These are phyloP conservation scores for Phengaris arion DNA, from an alignment of 2,888 invertebrate species.

Conservation along the genomic window DNA sequence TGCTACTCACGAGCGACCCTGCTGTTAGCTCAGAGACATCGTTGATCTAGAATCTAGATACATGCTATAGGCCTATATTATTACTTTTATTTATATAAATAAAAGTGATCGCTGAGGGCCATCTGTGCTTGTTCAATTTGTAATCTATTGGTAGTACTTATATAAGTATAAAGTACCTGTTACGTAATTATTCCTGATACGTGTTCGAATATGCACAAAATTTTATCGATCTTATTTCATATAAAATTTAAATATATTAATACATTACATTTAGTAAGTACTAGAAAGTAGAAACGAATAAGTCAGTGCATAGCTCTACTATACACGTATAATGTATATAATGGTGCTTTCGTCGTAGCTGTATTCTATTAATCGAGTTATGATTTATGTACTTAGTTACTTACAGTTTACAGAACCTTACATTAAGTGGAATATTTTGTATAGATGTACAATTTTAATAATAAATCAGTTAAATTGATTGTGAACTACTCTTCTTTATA, in stretches of 20 bases:
- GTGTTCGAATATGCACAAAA: neutral
- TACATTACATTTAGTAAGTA: too few relatives aligned
- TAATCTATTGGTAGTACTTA: neutral
- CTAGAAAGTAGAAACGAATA: too few relatives aligned
- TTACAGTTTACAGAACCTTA: neutral
- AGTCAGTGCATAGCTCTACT: too few relatives aligned
- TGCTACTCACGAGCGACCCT: neutral
- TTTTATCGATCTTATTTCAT: too few relatives aligned
- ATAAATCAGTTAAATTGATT: neutral
- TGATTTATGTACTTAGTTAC: neutral
- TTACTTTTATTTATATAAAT: neutral
- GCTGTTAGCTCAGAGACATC: neutral
- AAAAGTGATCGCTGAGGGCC: neutral
- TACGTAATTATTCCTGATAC: neutral
- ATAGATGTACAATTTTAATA: slow-evolving; percentile 12
- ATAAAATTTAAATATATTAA: too few relatives aligned
- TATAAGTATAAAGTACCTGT: neutral
- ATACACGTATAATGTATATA: too few relatives aligned
- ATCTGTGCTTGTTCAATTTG: neutral
- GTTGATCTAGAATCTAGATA: neutral
- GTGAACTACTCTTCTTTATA: neutral
- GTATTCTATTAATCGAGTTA: neutral
- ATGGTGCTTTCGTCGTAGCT: too few relatives aligned
- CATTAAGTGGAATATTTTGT: slow-evolving; percentile 22
- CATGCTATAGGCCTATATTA: neutral